Conservation (phyloP, 2,888 invertebrate genomes). For the Drosophila macrospina region DNA sequence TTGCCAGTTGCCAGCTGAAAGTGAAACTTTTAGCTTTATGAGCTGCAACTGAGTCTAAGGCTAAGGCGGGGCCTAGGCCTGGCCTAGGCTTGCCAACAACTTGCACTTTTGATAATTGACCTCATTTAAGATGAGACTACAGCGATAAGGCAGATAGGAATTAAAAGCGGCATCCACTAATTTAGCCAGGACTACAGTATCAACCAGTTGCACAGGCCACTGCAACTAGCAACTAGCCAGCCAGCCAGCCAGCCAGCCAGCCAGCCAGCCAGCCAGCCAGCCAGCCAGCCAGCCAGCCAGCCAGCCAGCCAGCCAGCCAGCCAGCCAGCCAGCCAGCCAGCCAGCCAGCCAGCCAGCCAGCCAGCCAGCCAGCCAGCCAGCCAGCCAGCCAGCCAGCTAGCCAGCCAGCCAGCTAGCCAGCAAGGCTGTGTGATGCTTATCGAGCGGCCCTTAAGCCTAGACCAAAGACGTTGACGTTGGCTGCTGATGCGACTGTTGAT, state of each 20-base stretch:
- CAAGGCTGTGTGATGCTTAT: conserved; percentile 72
- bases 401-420: conserved; percentile 30
- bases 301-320: conserved; percentile 16
- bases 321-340: conserved; percentile 38
- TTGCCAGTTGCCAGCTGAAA: conserved; percentile 62
- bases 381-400: conserved; percentile 25
- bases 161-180: conserved; percentile 82
- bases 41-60: conserved; percentile 37
- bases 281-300: conserved; percentile 43
- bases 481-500: conserved; percentile 24
- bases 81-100: conserved; percentile 56
- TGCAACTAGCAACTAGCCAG: no score
- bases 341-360: conserved; percentile 31
- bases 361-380: conserved; percentile 33
- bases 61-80: background rate
- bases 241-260: conserved; percentile 21
- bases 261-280: conserved; percentile 38
- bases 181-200: conserved; percentile 59
- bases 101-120: conserved; percentile 82
- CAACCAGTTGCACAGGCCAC: conserved; percentile 18
- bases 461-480: conserved; percentile 65
- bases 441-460: conserved; percentile 79
- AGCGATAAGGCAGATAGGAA: conserved; percentile 73
- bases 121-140: conserved; percentile 78
- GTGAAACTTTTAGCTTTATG: conserved; percentile 76